Base-by-base conservation (phyloP, 2,113 vertebrate species). In the Leucosticte australis region DNA sequence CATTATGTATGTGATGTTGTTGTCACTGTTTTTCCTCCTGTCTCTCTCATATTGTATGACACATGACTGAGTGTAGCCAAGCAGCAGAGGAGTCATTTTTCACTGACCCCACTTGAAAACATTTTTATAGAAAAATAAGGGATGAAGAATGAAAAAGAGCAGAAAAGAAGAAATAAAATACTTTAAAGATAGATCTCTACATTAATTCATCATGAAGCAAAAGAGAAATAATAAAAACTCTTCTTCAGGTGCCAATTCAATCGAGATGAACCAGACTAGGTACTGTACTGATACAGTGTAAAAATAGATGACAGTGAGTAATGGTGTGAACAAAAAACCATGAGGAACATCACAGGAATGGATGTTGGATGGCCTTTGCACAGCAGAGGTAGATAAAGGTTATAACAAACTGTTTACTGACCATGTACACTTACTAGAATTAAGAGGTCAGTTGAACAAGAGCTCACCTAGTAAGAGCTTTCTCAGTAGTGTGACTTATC, bases 341-440 rank as follows among this genome's bases (percentile, higher is more conserved):
- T 37, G 68, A 90, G 89, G n/a, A 93, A 95, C 78, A 41, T 13
- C 41, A 95, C 88, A 89, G 65, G 95, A 91, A 96, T 59, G 75
- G 67, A 94, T 69, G n/a, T 74, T 69, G 92, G 69, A 93, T 93
- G 95, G 95, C 57, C 94, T 98, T 97, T 94, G 93, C 90, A 90
- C 85, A 95, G 95, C 88, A 97, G 95, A 97, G 95, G 94, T 85
- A 97, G 97, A 90, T 80, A 95, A 96, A 97, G 87, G 95, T 96
- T 96, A 95, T 92, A 96, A 95, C 96, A 97, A 97, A 96, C 90
- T 96, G 97, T 94, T 97, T 96, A 97, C 96, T 96, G 94, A 97
- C 87, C 96, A 86, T 37, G 62, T 71, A 94, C 91, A 93, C 95
- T 96, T 92, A 87, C 71, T 85, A 95, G 82, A 87, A 86, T 95